Percentiles rank a stretch among this genome's conserved stretches.
Evolutionary conservation across 2,113 vertebrate genomes (phyloP).

Genomic region (Rousettus leschenaultii): DNA sequence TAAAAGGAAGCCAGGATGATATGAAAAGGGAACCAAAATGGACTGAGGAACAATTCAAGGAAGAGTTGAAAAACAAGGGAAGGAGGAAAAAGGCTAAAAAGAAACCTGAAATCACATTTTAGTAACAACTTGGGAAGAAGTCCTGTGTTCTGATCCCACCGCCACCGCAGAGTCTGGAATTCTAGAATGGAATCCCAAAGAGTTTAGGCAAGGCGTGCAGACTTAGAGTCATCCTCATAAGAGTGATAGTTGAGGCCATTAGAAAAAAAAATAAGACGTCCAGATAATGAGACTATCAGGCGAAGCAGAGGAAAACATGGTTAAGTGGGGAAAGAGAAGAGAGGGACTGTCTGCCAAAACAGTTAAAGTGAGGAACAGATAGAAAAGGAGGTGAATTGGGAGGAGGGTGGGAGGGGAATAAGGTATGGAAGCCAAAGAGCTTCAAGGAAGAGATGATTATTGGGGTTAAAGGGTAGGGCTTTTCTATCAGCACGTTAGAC

Average conservation of each 20-base stretch:
- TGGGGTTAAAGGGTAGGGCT: background rate
- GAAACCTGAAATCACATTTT: background rate
- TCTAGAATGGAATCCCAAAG: background rate
- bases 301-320: background rate
- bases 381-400: background rate
- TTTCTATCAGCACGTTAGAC: background rate
- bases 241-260: background rate
- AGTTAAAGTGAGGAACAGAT: background rate
- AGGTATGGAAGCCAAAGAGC: background rate
- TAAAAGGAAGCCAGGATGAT: background rate
- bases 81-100: background rate
- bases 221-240: background rate
- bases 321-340: background rate
- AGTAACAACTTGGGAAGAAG: background rate
- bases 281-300: background rate
- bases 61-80: background rate
- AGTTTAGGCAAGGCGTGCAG: background rate
- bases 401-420: background rate
- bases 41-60: background rate
- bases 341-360: background rate
- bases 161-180: background rate
- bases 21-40: conserved; percentile 17
- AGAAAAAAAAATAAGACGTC: background rate
- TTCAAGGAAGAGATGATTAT: background rate
- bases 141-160: background rate